Evolutionary conservation across 2,113 vertebrate genomes (phyloP), one percentile per base, ranked within the genome.

Genomic region (Asarcornis scutulata): DNA sequence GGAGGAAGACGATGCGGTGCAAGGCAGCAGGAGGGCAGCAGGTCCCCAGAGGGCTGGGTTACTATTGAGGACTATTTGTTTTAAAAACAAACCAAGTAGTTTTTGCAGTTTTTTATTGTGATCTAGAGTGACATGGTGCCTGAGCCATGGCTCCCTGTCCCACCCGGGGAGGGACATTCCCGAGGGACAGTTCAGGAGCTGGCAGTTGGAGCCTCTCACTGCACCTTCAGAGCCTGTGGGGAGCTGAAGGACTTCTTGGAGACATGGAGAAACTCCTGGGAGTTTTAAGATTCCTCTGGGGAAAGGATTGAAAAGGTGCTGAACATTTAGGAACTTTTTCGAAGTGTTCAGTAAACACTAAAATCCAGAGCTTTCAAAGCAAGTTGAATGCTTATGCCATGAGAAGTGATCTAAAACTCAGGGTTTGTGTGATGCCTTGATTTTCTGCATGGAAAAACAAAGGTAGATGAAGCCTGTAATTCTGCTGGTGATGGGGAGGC

Each of bases 311-410:
- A 62, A 84, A 84, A 74, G 80, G 86, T 2, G 7, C 62, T 79
- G 58, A 86, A 76, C 83, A 72, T 89, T 96, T 91, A 93, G 86
- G 69, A 90, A 73, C 77, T 73, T 86, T 84, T 89, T 48, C n/a
- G 48, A 77, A 88, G 59, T 55, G 86, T 80, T 89, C 93, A 91
- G 67, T 73, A 85, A 93, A 46, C 42, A 75, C 67, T 88, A 79
- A 93, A 93, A 77, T 82, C 59, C 82, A 91, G 89, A 89, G 71
- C 69, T 79, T 96, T 91, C 2, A 8, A 92, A 82, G 46, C 40
- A 93, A 92, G 82, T 63, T 34, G 75, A 86, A 71, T 75, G 48
- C 48, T 96, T 91, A 66, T 32, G 20, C 40, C 46, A 21, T 0
- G 2, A 32, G 83, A 62, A 63, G 64, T 32, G 27, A 53, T 96